phyloP scores from a whole-genome alignment of 2,113 vertebrate genomes.

The Cyprinodon tularosa region DNA sequence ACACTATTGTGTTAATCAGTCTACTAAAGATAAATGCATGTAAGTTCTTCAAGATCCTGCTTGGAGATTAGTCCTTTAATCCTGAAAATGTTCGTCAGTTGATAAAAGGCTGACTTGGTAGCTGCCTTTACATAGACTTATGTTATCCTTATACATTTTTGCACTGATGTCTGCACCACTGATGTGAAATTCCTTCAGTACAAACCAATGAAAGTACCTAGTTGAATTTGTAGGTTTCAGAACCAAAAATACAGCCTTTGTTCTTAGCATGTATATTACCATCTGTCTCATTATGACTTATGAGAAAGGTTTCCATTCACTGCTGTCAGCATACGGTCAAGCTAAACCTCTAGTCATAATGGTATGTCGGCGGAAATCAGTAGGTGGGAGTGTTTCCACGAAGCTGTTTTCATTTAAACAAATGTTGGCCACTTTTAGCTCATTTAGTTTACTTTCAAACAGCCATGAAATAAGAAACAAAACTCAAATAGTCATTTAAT shows the following conservation, averaged over 20 bases:
- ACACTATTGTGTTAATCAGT: too few relatives aligned
- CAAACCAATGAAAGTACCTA: background rate
- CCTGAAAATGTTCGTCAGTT: too few relatives aligned
- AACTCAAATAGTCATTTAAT: background rate
- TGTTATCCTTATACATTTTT: too few relatives aligned
- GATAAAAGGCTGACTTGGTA: too few relatives aligned
- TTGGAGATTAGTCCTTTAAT: too few relatives aligned
- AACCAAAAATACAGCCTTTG: background rate
- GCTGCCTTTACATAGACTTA: too few relatives aligned
- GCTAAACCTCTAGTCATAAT: background rate
- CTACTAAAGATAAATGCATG: too few relatives aligned
- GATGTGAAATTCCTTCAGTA: background rate
- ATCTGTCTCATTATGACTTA: background rate
- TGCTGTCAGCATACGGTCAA: background rate
- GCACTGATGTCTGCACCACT: background rate
- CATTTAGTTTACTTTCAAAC: background rate
- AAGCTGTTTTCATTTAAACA: background rate
- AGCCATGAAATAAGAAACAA: background rate
- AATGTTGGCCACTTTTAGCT: background rate
- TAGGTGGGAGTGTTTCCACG: constrained; percentile 59
- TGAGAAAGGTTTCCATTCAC: background rate
- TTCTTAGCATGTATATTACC: background rate
- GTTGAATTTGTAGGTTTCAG: background rate
- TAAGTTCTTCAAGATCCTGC: too few relatives aligned
- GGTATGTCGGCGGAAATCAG: constrained; percentile 6